phyloP scores from a whole-genome alignment of 1,140 invertebrate genomes.

The Dolichoris vasculosae region DNA sequence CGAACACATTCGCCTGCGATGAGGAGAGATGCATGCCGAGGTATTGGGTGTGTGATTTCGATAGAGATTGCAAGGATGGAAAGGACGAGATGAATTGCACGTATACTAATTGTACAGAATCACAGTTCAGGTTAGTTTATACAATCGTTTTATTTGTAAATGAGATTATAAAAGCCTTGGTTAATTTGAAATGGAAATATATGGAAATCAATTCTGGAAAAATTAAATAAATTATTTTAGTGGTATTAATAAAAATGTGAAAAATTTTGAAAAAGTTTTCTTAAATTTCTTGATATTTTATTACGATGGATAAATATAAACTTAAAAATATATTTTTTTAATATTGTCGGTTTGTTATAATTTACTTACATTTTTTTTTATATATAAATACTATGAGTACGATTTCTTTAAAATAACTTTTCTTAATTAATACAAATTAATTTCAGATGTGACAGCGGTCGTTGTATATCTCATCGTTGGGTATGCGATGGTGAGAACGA shows the following conservation, averaged over 20 bases:
- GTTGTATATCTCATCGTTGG: conserved; percentile 79
- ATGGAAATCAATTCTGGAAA: too few species aligned
- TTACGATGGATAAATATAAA: too few species aligned
- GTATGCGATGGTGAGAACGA: conserved; percentile 81
- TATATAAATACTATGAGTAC: background rate
- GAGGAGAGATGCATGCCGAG: conserved; percentile 82
- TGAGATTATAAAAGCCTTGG: background rate
- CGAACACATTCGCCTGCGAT: conserved; percentile 80
- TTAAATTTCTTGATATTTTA: too few species aligned
- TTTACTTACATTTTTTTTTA: background rate
- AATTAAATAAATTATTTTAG: too few species aligned
- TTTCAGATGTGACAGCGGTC: conserved; percentile 74
- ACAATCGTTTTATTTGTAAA: background rate
- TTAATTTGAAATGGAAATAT: background rate
- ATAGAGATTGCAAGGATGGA: conserved; percentile 87
- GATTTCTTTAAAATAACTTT: background rate
- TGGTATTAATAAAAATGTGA: too few species aligned
- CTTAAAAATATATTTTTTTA: too few species aligned
- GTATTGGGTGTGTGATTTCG: conserved; percentile 77
- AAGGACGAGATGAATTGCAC: conserved; percentile 86
- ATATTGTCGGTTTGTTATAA: too few species aligned
- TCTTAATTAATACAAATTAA: background rate
- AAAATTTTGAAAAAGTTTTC: too few species aligned
- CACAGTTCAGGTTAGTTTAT: conserved; percentile 72
- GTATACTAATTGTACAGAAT: conserved; percentile 70